Evolutionary conservation across 2,888 invertebrate genomes (phyloP), one percentile per base, ranked within the genome.

Genomic region (Adelognathus sp.): DNA sequence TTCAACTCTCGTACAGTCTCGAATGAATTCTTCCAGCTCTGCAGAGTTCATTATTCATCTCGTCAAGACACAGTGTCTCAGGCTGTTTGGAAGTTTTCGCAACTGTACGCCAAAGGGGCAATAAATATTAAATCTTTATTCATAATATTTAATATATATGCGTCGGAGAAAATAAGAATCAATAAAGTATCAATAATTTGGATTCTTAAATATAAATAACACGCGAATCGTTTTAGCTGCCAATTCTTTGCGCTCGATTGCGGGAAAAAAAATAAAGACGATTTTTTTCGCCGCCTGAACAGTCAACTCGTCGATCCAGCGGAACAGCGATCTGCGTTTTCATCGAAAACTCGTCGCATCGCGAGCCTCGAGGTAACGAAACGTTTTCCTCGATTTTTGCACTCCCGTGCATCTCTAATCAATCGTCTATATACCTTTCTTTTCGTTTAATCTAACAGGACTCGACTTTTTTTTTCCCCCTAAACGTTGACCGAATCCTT

Each of bases 111-210:
- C 21, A 18, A 27, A n/a, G 56, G 31, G 24, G 75, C 67, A 85
- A 86, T 86, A 88, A 87, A 88, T 87, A 86, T 85, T 83, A 80
- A 86, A 84, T 84, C 81, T 87, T 85, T 82, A 81, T 85, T 84
- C 79, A 76, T 82, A 83, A 83, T 83, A 83, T 76, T 81, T 81
- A 81, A 83, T 84, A n/a, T n/a, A n/a, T n/a, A 84, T 76, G 66
- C 50, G 81, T 85, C 83, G 82, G 82, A 79, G 64, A 58, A 70
- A 80, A 81, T 83, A 84, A 78, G 80, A 86, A 84, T 79, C 76
- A 74, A 86, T 84, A 50, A 50, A 79, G 73, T 81, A 71, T 75
- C 60, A 76, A 74, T 72, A 81, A 77, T 76, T 77, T 80, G 66
- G 74, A 64, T 79, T 44, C 31, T 76, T 73, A 75, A 39, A 66